These are phyloP conservation scores for Tretioscincus oriximinensis DNA, from an alignment of 2,113 vertebrate genomes.

Conservation along the genomic window DNA sequence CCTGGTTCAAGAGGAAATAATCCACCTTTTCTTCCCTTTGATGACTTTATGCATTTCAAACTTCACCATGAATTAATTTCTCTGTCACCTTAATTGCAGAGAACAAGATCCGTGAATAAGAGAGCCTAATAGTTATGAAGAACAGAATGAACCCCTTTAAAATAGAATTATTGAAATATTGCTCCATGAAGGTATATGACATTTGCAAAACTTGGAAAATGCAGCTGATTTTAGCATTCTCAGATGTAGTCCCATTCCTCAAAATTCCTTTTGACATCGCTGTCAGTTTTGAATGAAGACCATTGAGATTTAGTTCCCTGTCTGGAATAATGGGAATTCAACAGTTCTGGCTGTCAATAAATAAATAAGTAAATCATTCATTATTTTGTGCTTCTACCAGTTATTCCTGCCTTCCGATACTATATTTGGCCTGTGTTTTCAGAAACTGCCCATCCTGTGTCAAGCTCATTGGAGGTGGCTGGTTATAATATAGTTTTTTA, in stretches of 20 bases:
- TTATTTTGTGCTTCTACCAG: too few species aligned
- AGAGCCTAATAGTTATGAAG: neutral
- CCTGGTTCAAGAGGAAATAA: too few species aligned
- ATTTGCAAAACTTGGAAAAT: neutral
- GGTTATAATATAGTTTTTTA: too few species aligned
- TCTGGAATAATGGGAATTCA: slow-evolving; percentile 11
- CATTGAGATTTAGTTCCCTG: neutral
- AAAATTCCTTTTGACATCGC: slow-evolving; percentile 8
- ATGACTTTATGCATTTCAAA: too few species aligned
- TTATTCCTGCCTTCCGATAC: neutral
- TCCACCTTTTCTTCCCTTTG: too few species aligned
- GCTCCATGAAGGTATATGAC: neutral
- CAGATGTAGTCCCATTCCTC: neutral
- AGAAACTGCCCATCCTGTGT: neutral
- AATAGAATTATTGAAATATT: neutral
- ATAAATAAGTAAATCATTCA: too few species aligned
- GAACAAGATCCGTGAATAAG: neutral
- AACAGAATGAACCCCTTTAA: too few species aligned
- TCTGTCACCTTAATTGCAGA: neutral
- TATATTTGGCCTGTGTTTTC: neutral
- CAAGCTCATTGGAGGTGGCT: neutral
- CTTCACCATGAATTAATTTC: too few species aligned
- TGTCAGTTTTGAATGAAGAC: neutral
- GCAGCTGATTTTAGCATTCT: neutral
- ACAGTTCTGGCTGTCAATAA: neutral